Conservation (phyloP, 2,797 vertebrate species). For the Xenops minutus region DNA sequence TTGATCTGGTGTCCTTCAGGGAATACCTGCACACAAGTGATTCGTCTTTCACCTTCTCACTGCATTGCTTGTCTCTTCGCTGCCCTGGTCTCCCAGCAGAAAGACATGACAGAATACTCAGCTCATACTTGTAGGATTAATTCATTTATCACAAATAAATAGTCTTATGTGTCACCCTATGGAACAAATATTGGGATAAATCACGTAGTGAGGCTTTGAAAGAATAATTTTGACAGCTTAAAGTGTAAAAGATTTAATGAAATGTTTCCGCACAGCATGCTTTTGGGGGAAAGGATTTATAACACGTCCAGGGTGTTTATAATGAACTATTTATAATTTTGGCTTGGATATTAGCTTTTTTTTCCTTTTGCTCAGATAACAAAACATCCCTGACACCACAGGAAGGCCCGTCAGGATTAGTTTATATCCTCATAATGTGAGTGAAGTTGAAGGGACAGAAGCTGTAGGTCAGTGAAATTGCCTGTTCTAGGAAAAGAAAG, state of each 20-base stretch:
- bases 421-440: background rate
- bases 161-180: background rate
- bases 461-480: background rate
- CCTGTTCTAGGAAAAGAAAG: background rate
- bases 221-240: background rate
- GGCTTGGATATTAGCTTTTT: background rate
- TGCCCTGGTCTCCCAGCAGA: background rate
- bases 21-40: background rate
- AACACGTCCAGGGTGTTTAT: background rate
- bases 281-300: background rate
- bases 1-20: background rate
- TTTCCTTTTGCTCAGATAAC: background rate
- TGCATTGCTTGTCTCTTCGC: background rate
- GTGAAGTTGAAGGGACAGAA: background rate
- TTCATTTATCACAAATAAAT: constrained; percentile 7
- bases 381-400: background rate
- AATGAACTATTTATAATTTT: background rate
- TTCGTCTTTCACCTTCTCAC: background rate
- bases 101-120: background rate
- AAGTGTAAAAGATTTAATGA: background rate
- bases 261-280: background rate
- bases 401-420: background rate
- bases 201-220: background rate
- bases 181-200: constrained; percentile 10
- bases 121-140: background rate